Base-by-base conservation (phyloP, 2,888 invertebrate genomes). In the Drosophila phalerata region DNA sequence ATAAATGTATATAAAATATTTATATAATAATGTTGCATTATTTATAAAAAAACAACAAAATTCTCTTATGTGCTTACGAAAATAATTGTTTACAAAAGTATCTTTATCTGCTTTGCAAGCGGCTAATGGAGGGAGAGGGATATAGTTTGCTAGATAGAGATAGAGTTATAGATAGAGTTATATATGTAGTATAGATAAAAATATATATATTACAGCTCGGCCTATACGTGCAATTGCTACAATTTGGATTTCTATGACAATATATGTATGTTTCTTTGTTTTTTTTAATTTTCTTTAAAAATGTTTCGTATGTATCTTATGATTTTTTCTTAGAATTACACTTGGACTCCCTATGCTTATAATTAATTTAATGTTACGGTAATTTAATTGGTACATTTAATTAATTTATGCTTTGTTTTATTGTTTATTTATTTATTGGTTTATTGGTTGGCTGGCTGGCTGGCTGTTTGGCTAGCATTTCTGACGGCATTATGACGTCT, bases 281-380 rank as follows among this genome's bases (percentile, higher is more conserved):
- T 51, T 43, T n/a, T 22, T 19, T 56, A 34, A 3, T 55, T 32
- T 19, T 13, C 8, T 30, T 32, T 55, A 32, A 1, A 40, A 40
- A 28, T 38, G 19, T 38, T 62, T 42, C 5, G 53, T 22, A 49
- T 28, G 13, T 40, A 56, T 48, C 28, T 5, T 28, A 28, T 22
- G 3, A 19, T 48, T 19, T 19, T 62, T 15, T 32, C 84, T 84
- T 84, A 84, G 71, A 84, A 81, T 61, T 86, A 88, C 56, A 68
- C 84, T 84, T 84, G 81, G 68, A 72, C 89, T 88, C 84, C 89
- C 84, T 84, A 88, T 81, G 69, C 84, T 88, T 84, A 88, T 43
- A 71, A 42, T 75, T 88, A 84, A 75, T 56, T 56, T 84, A 86
- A 88, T 65, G 60, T 71, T 85, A 83, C 55, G 62, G 84, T 84